Percentiles rank a stretch among this genome's conserved stretches.
Conservation (phyloP, 2,797 vertebrate species). For the Chiloscyllium punctatum region DNA sequence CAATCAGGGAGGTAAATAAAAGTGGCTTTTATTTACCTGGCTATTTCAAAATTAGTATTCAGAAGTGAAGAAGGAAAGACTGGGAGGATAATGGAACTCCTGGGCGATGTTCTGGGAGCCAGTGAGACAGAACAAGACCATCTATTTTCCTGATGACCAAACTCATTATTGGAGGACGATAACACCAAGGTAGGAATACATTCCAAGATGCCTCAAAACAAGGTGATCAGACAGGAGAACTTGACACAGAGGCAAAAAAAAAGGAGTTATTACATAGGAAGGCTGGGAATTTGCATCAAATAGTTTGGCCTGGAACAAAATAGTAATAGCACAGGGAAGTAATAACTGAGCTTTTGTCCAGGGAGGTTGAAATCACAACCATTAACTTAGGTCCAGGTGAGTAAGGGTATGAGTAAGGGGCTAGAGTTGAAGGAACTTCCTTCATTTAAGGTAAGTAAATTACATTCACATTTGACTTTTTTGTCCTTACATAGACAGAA, state of each 20-base stretch:
- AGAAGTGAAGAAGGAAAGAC: not conserved
- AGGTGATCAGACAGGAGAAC: not conserved
- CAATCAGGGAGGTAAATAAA: not conserved
- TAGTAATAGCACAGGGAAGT: not conserved
- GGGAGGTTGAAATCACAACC: not conserved
- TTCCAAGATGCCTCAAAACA: not conserved
- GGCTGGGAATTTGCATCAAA: not conserved
- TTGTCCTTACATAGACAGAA: not conserved
- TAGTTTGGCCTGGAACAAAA: not conserved
- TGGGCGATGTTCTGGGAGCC: not conserved
- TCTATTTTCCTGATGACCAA: not conserved
- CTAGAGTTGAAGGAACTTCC: not conserved
- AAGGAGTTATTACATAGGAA: not conserved
- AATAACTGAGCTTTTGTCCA: not conserved
- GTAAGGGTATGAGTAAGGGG: not conserved
- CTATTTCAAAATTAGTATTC: not conserved
- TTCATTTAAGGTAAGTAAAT: not conserved
- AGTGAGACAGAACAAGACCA: not conserved
- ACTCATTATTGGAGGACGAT: not conserved
- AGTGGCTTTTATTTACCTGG: no score
- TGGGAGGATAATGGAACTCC: not conserved
- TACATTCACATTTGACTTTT: not conserved
- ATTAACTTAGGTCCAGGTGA: not conserved
- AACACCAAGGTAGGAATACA: not conserved
- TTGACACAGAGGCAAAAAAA: not conserved